phyloP scores from a whole-genome alignment of 35 echinoderm and acorn worm genomes.

The Heliocidaris erythrogramma region DNA sequence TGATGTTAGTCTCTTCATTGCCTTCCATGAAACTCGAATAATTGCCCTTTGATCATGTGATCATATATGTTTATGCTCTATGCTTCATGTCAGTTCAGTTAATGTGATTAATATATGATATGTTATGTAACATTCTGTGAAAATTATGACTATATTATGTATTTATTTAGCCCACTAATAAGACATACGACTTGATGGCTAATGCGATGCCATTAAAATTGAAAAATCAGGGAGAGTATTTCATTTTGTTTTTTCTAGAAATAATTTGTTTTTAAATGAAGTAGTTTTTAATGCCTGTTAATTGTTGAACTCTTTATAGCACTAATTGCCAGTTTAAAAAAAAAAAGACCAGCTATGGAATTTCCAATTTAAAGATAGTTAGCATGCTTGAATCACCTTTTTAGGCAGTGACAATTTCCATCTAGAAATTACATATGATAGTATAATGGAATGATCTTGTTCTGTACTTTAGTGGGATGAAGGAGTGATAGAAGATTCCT shows the following conservation, averaged over 20 bases:
- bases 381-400: background rate
- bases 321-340: background rate
- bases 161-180: slow-evolving; percentile 13
- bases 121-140: background rate
- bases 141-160: background rate
- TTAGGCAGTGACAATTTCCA: background rate
- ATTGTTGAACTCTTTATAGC: background rate
- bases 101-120: slow-evolving; percentile 2
- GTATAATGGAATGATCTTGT: background rate
- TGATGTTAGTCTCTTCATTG: too few species aligned
- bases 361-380: background rate
- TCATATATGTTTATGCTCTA: background rate
- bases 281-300: background rate
- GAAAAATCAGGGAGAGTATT: background rate
- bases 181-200: background rate
- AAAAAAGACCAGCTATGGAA: background rate
- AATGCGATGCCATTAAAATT: slow-evolving; percentile 18
- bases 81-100: background rate
- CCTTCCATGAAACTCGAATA: too few species aligned
- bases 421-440: background rate
- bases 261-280: background rate
- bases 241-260: background rate
- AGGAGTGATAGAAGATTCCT: background rate
- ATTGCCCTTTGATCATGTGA: background rate
- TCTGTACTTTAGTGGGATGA: background rate